Base-by-base conservation (phyloP, 2,113 vertebrate species). In the Anguilla rostrata region DNA sequence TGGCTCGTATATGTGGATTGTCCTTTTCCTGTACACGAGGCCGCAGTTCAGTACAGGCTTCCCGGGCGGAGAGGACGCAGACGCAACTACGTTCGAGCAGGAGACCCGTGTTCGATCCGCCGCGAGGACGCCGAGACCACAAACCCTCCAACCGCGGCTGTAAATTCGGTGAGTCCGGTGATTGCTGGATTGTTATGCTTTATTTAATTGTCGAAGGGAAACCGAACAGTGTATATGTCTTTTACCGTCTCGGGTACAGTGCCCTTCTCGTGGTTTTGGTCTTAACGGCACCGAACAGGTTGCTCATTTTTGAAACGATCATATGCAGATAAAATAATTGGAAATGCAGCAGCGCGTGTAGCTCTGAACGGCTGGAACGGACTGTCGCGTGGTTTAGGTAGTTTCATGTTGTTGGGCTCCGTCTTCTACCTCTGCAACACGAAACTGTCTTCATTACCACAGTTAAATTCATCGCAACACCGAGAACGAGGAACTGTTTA, bases 361-460 rank as follows among this genome's bases (percentile, higher is more conserved):
- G 89, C 88, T 84, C 88, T 83, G 80, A 87, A 93, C 91, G 87
- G 90, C 91, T 89, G 86, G 91, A 93, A 91, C 88, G 92, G 97
- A 97, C 97, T 98, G 97, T 94, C 95, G 95, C 96, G 97, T 98
- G 97, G 96, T 98, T 97, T 99, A 99, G 98, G 98, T 99, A 99
- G 97, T 99, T 98, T 98, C 97, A 97, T 98, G 98, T 99, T 99
- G 98, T 99, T 98, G 98, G 97, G 96, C 96, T 98, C 94, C 95
- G 94, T 95, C 96, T 96, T 95, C 88, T 96, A 96, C 97, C 97
- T 96, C 98, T 97, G 96, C 98, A 98, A 97, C 98, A 98, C 93
- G 97, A 97, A 95, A 98, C 97, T 98, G 97, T 97, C 97, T 97
- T 96, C 96, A 98, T 98, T 97, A 97, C 97, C 96, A 96, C 98